Conservation (phyloP, 53 echinoderm and acorn worm species). For the Apostichopus leukothele region DNA sequence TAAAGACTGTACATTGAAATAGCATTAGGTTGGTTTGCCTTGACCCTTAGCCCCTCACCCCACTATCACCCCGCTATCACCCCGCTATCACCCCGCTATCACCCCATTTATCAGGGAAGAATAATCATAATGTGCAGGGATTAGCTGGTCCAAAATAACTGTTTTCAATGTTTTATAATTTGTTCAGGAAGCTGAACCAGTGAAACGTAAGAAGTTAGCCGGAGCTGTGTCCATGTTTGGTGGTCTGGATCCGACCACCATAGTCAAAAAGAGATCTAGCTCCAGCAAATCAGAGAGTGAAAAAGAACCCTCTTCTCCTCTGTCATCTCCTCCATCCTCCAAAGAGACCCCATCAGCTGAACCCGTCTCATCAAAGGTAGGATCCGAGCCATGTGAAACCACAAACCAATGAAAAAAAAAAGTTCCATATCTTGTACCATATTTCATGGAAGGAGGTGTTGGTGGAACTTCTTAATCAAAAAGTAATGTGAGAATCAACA, state of each 20-base stretch:
- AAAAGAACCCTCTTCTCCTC: slow-evolving; percentile 12
- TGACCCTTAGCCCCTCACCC: no score
- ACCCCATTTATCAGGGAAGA: no score
- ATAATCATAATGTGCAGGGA: no score
- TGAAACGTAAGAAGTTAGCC: slow-evolving; percentile 59
- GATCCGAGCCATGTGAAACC: not conserved
- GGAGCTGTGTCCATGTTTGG: slow-evolving; percentile 83
- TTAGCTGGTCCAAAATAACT: not conserved
- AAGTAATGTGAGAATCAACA: no score
- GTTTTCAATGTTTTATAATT: not conserved
- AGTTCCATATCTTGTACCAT: no score
- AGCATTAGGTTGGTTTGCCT: no score
- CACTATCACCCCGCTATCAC: no score
- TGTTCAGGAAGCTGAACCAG: slow-evolving; percentile 23
- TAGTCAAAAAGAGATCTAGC: slow-evolving; percentile 47
- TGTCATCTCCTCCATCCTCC: not conserved
- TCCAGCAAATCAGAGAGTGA: slow-evolving; percentile 34
- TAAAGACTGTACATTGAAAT: no score
- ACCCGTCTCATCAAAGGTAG: slow-evolving; percentile 21
- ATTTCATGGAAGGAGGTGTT: no score
- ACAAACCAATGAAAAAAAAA: no score
- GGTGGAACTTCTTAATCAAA: no score
- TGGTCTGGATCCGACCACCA: slow-evolving; percentile 64
- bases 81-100: no score
- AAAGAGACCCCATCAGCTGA: not conserved